Evolutionary conservation across 2,888 invertebrate genomes (phyloP), one percentile per base, ranked within the genome.

Genomic region (Anarsia innoxiella): DNA sequence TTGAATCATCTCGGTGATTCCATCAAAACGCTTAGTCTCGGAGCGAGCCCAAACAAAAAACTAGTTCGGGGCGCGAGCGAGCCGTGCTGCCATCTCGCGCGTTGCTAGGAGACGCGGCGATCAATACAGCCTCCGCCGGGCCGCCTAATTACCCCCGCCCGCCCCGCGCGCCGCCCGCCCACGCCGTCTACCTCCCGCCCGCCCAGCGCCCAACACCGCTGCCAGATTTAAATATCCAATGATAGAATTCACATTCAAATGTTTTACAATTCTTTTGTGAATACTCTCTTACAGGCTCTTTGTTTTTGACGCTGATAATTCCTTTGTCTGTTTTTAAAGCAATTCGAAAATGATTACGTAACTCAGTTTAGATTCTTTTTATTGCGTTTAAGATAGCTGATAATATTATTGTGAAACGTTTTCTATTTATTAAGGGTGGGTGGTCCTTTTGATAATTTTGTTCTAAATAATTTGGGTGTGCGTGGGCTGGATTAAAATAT

Each of bases 51-150:
- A 70, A 74, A 80, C 77, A 80, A 82, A 82, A 80, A 80, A 66
- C 68, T 61, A 59, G 58, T 53, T 59, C 61, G 67, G 59, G 69
- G 36, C 23, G 35, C 30, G 41, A 29, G 26, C 29, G 15, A n/a
- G 69, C 67, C 61, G 70, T 68, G 71, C 73, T 72, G 79, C 77
- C 79, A 77, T 82, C 82, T 78, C 80, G 57, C 69, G 66, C 75
- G 83, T 83, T 82, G 83, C 83, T 80, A 78, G 77, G 84, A 72
- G 65, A 84, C 83, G 72, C 65, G 44, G 59, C 70, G 83, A 83
- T 83, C 83, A 74, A 83, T 83, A 79, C 83, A 83, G 83, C 83
- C 83, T 82, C 83, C 82, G 77, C 80, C 82, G 76, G 83, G 80
- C 74, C 76, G 74, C 83, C 80, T 83, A 83, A 84, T 84, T 84